Evolutionary conservation across 92 coral and sea anemone species (phyloP).

Genomic region (Isaurus tuberculatus): DNA sequence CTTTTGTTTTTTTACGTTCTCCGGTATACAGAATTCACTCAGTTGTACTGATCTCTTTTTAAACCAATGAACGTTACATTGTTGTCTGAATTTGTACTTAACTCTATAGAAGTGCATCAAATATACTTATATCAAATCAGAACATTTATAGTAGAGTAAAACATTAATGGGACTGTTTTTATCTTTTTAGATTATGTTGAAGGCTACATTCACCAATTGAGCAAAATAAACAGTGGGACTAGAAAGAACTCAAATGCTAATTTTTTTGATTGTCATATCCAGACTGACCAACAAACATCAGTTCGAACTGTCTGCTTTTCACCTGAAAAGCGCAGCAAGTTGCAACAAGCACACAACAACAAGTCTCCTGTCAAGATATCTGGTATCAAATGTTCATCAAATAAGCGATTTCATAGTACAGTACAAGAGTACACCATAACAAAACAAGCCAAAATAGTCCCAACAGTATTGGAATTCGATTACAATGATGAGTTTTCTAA

Average conservation of each 20-base stretch:
- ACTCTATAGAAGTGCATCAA: background rate
- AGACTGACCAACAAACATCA: conserved; percentile 43
- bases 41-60: conserved; percentile 12
- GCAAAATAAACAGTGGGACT: conserved; percentile 46
- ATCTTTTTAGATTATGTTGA: conserved; percentile 44
- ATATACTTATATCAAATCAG: conserved; percentile 20
- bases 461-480: conserved; percentile 40
- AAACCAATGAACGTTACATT: conserved; percentile 4
- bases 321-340: conserved; percentile 36
- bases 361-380: conserved; percentile 28
- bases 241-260: conserved; percentile 45
- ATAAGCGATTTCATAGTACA: conserved; percentile 43
- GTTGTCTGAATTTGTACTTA: conserved; percentile 20
- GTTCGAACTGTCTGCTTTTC: conserved; percentile 55
- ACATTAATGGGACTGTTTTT: conserved; percentile 21
- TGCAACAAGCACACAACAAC: conserved; percentile 33
- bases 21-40: conserved; percentile 13
- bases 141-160: background rate
- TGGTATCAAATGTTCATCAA: conserved; percentile 38
- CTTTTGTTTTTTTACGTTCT: conserved; percentile 4
- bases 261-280: conserved; percentile 47
- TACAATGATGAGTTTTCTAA: conserved; percentile 45
- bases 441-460: conserved; percentile 47
- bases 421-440: conserved; percentile 46
- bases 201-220: conserved; percentile 45